Evolutionary conservation across 2,797 vertebrate genomes (phyloP).

Genomic region (Spinus olivaceus): DNA sequence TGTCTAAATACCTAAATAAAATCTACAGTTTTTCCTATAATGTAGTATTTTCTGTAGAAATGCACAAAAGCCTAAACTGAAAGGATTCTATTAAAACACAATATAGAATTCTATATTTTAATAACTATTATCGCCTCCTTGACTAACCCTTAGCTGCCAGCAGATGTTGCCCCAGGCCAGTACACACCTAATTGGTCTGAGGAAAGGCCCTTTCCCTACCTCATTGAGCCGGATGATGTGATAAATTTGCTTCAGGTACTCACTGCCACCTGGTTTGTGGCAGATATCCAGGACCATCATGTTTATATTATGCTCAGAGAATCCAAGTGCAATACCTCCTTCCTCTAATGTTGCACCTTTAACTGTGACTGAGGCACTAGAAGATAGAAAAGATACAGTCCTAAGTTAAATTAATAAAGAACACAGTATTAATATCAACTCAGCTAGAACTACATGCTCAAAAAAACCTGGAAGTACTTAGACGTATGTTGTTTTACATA

Average conservation of each 20-base stretch:
- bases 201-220: constrained; percentile 95
- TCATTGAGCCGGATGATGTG: constrained; percentile 99
- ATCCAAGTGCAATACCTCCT: constrained; percentile 82
- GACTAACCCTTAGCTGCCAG: constrained; percentile 83
- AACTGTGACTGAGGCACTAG: constrained; percentile 79
- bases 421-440: not conserved
- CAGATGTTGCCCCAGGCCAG: constrained; percentile 89
- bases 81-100: constrained; percentile 69
- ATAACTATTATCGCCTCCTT: constrained; percentile 83
- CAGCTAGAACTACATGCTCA: not conserved
- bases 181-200: constrained; percentile 96
- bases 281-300: constrained; percentile 97
- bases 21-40: constrained; percentile 44
- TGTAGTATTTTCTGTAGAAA: constrained; percentile 59
- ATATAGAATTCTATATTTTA: constrained; percentile 78
- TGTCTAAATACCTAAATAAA: constrained; percentile 70
- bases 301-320: constrained; percentile 98
- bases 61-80: constrained; percentile 55
- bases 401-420: not conserved
- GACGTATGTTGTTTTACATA: not conserved
- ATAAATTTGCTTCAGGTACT: constrained; percentile 99
- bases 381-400: constrained; percentile 30
- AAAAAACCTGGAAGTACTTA: not conserved
- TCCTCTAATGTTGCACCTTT: constrained; percentile 72
- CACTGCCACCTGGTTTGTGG: constrained; percentile 96